Conservation (phyloP, 1,140 invertebrate species). For the Adelges cooleyi region DNA sequence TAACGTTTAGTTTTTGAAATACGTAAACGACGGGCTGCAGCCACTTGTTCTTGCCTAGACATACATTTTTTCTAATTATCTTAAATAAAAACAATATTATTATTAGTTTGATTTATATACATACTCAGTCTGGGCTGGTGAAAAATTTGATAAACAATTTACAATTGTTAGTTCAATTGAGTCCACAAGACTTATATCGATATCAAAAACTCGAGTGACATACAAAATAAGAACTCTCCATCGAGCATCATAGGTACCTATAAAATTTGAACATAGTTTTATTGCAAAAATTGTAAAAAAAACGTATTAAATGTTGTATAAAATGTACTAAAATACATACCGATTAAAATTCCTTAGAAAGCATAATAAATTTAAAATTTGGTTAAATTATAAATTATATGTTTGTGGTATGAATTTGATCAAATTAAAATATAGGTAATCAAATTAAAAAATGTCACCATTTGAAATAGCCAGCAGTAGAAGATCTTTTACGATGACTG, state of each 20-base stretch:
- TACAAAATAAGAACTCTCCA: slow-evolving; percentile 48
- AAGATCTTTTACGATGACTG: slow-evolving; percentile 19
- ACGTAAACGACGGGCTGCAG: slow-evolving; percentile 41
- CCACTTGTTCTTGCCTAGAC: slow-evolving; percentile 39
- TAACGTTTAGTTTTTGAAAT: slow-evolving; percentile 50
- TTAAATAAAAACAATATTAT: background rate
- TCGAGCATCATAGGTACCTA: slow-evolving; percentile 54
- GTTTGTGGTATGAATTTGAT: background rate
- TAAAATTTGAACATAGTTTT: slow-evolving; percentile 10
- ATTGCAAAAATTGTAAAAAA: background rate
- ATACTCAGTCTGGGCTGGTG: slow-evolving; percentile 37
- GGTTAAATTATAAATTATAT: no score
- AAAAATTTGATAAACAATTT: slow-evolving; percentile 38
- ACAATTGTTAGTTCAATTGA: slow-evolving; percentile 42
- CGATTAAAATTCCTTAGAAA: no score
- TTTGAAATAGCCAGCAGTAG: slow-evolving; percentile 11
- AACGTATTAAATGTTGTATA: no score
- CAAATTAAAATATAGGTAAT: background rate
- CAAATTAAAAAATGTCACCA: background rate
- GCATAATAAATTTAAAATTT: no score
- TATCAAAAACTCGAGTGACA: slow-evolving; percentile 43
- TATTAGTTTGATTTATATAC: slow-evolving; percentile 29
- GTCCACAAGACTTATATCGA: slow-evolving; percentile 45
- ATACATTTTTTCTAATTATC: slow-evolving; percentile 14
- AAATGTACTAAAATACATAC: no score